These are phyloP conservation scores for Sylvia atricapilla DNA, from an alignment of 2,113 vertebrate species.

Conservation along the genomic window DNA sequence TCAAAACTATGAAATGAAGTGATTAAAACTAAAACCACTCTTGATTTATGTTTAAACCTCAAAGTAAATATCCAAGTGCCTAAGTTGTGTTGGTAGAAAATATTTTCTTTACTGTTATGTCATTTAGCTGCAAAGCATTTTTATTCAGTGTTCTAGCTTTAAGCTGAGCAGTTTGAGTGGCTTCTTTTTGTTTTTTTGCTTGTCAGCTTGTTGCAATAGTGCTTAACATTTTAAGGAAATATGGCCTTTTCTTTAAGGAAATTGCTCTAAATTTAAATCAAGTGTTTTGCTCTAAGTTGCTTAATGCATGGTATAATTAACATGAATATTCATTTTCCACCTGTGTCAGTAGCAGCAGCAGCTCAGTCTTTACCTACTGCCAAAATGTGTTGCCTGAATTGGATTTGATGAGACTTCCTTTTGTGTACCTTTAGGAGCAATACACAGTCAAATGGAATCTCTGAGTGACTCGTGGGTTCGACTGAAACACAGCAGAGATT, in stretches of 20 bases:
- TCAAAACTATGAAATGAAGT: not conserved
- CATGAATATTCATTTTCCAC: slow-evolving; percentile 65
- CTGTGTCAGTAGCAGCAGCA: slow-evolving; percentile 35
- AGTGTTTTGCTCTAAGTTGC: slow-evolving; percentile 64
- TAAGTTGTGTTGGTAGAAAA: slow-evolving; percentile 2
- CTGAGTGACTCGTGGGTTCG: slow-evolving; percentile 89
- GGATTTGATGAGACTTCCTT: slow-evolving; percentile 22
- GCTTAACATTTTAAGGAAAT: slow-evolving; percentile 43
- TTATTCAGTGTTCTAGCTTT: slow-evolving; percentile 51
- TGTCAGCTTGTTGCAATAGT: slow-evolving; percentile 55
- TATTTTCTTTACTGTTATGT: not conserved
- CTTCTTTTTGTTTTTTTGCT: slow-evolving; percentile 68
- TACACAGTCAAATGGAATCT: slow-evolving; percentile 77
- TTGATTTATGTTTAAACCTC: slow-evolving; percentile 5
- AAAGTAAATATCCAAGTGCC: not conserved
- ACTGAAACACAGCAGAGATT: slow-evolving; percentile 84
- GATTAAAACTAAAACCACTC: not conserved
- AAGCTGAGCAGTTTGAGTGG: slow-evolving; percentile 66
- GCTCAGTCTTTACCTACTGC: slow-evolving; percentile 4
- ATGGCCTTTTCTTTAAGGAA: slow-evolving; percentile 57
- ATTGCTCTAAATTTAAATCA: slow-evolving; percentile 52
- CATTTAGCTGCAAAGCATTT: slow-evolving; percentile 44
- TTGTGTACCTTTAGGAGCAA: slow-evolving; percentile 62
- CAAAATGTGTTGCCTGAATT: not conserved
- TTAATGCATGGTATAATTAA: slow-evolving; percentile 71